Conservation (phyloP, 2,888 invertebrate genomes). For the Erebia epiphron region DNA sequence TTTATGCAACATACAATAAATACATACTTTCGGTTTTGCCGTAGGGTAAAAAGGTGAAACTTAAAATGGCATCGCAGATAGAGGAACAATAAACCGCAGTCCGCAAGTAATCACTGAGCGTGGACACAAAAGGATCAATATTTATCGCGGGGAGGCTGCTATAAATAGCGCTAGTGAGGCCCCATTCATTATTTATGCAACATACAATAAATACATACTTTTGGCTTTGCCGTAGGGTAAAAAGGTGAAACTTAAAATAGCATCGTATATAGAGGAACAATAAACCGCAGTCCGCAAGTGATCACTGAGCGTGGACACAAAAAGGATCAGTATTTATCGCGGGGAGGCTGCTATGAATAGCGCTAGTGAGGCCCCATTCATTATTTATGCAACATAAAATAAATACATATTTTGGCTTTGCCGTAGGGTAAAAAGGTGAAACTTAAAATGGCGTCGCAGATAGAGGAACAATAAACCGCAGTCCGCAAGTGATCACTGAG, state of each 20-base stretch:
- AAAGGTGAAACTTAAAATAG: too few species aligned
- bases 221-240: too few species aligned
- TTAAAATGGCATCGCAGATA: neutral
- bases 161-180: constrained; percentile 35
- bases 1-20: too few species aligned
- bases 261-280: constrained; percentile 16
- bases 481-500: constrained; percentile 32
- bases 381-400: constrained; percentile 46
- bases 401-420: too few species aligned
- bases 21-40: too few species aligned
- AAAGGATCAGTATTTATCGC: constrained; percentile 55
- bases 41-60: too few species aligned
- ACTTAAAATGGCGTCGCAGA: too few species aligned
- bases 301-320: constrained; percentile 32
- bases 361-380: constrained; percentile 52
- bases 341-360: constrained; percentile 37
- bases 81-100: constrained; percentile 31
- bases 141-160: constrained; percentile 48
- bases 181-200: constrained; percentile 55
- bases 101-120: constrained; percentile 33
- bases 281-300: constrained; percentile 30
- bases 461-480: constrained; percentile 33
- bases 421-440: too few species aligned
- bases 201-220: too few species aligned
- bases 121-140: constrained; percentile 49